Percentiles rank a stretch among this genome's conserved stretches.
phyloP scores from a whole-genome alignment of 2,797 vertebrate species.

The Mormyrops attenuatus region DNA sequence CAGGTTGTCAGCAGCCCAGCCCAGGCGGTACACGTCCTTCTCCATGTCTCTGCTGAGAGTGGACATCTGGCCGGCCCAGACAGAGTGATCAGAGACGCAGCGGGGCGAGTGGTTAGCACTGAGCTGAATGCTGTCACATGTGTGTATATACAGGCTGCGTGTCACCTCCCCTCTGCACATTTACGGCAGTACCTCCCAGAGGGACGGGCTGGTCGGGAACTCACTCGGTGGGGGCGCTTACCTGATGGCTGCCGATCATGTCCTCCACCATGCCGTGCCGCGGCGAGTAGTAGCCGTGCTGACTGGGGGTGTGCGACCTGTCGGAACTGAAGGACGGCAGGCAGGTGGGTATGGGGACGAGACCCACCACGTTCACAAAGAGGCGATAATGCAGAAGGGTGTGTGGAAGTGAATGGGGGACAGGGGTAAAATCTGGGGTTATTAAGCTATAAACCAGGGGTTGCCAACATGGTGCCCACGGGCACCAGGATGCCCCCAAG shows the following conservation, averaged over 20 bases:
- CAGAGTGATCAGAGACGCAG: not conserved
- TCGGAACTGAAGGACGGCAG: conserved; percentile 80
- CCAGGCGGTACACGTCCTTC: conserved; percentile 79
- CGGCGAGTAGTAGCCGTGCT: conserved; percentile 74
- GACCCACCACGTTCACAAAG: conserved; percentile 29
- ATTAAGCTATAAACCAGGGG: not conserved
- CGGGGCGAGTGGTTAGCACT: not conserved
- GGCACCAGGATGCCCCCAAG: too few species aligned
- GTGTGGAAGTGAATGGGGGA: not conserved
- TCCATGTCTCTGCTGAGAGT: conserved; percentile 75
- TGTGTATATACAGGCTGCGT: not conserved
- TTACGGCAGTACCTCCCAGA: not conserved
- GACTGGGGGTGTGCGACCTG: conserved; percentile 87
- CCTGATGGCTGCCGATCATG: conserved; percentile 79
- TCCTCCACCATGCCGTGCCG: conserved; percentile 84
- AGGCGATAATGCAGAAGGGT: not conserved
- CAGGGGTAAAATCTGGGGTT: not conserved
- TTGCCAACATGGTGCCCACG: too few species aligned
- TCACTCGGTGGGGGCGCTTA: conserved; percentile 40
- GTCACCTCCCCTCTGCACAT: not conserved
- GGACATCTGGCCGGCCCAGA: conserved; percentile 61
- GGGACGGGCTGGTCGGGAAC: not conserved
- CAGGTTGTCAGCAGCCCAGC: conserved; percentile 87
- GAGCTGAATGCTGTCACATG: not conserved
- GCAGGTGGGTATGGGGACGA: conserved; percentile 39